Conservation (phyloP, 2,888 invertebrate species). For the Eretmocerus hayati region DNA sequence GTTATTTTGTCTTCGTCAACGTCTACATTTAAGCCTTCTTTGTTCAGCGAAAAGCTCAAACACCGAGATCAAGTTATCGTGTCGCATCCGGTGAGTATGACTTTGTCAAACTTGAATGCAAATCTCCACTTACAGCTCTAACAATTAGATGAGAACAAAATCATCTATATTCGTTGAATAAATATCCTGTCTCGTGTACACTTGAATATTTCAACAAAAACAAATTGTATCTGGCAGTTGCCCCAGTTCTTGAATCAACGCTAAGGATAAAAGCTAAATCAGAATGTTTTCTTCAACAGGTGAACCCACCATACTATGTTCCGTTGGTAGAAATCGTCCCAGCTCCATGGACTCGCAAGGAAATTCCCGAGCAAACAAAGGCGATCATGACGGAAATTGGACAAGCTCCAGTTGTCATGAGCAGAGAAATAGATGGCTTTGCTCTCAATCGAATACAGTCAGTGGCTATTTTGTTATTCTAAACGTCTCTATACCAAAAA, state of each 20-base stretch:
- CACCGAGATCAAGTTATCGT: slow-evolving; percentile 69
- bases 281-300: no score
- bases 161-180: no score
- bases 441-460: slow-evolving; percentile 89
- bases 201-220: no score
- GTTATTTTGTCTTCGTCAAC: slow-evolving; percentile 89
- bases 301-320: slow-evolving; percentile 94
- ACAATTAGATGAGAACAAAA: no score
- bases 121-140: no score
- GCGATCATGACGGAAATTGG: slow-evolving; percentile 81
- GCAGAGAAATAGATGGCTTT: slow-evolving; percentile 85
- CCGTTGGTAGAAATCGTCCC: slow-evolving; percentile 92
- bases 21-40: slow-evolving; percentile 84
- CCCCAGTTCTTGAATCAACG: no score
- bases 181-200: no score
- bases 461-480: slow-evolving; percentile 31
- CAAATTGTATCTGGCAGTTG: no score
- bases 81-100: slow-evolving; percentile 70
- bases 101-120: no score
- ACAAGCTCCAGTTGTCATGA: slow-evolving; percentile 81
- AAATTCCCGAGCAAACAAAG: slow-evolving; percentile 66
- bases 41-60: slow-evolving; percentile 72
- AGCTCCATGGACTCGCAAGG: slow-evolving; percentile 83
- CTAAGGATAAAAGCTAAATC: no score
- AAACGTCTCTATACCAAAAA: no score